These are phyloP conservation scores for Ariolimax columbianus DNA, from an alignment of 2,888 invertebrate species.

Conservation along the genomic window DNA sequence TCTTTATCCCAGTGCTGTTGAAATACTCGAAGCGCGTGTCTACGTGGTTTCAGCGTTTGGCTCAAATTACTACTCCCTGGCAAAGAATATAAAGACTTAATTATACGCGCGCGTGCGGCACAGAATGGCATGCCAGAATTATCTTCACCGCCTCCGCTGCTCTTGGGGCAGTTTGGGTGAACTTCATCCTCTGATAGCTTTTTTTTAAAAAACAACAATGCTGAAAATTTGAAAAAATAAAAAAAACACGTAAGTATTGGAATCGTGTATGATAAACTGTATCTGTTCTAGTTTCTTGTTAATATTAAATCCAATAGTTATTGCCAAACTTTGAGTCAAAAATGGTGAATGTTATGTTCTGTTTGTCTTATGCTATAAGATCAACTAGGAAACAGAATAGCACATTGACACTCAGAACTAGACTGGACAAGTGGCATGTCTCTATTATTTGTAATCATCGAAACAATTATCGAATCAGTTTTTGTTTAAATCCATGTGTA, in stretches of 20 bases:
- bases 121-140: slow-evolving; percentile 18
- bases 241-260: background rate
- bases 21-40: slow-evolving; percentile 15
- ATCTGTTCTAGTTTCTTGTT: background rate
- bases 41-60: background rate
- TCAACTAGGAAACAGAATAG: no score
- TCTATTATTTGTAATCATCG: no score
- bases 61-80: slow-evolving; percentile 23
- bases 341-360: background rate
- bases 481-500: no score
- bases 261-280: background rate
- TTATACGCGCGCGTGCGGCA: slow-evolving; percentile 9
- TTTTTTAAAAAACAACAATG: background rate
- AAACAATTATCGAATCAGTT: no score
- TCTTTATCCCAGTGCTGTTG: background rate
- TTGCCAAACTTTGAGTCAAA: background rate
- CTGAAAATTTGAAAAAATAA: background rate
- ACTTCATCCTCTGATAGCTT: background rate
- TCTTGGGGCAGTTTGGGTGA: slow-evolving; percentile 18
- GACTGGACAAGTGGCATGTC: no score
- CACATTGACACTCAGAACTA: no score
- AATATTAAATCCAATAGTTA: background rate
- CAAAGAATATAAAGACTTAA: slow-evolving; percentile 35
- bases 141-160: slow-evolving; percentile 25
- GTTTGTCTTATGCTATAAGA: no score